phyloP scores from a whole-genome alignment of 2,113 vertebrate species.

The Mystacornis crossleyi region DNA sequence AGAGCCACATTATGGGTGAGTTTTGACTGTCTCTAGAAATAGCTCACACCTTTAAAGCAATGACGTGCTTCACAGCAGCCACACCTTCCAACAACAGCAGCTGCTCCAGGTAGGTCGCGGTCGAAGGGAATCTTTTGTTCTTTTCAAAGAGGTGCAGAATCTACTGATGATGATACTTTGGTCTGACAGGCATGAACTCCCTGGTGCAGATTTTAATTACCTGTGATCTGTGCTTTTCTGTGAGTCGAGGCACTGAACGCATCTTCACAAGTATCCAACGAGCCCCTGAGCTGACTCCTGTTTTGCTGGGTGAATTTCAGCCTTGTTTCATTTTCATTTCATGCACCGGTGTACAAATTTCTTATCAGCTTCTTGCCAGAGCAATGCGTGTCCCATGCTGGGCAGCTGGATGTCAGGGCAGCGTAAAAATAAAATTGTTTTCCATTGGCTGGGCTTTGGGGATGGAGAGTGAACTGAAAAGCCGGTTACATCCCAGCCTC shows the following conservation, averaged over 20 bases:
- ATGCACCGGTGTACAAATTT: constrained; percentile 9
- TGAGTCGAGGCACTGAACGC: not conserved
- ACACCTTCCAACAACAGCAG: not conserved
- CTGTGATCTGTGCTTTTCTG: not conserved
- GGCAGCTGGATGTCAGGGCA: not conserved
- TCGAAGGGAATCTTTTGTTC: not conserved
- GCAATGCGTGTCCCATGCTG: not conserved
- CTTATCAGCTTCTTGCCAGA: not conserved
- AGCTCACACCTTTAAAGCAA: not conserved
- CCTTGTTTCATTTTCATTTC: constrained; percentile 31
- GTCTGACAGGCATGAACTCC: not conserved
- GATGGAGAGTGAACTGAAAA: not conserved
- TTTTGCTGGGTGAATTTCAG: constrained; percentile 1
- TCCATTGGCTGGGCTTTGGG: not conserved
- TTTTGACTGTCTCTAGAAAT: not conserved
- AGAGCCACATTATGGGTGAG: not conserved
- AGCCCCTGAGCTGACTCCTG: not conserved
- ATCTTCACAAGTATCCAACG: rapidly evolving
- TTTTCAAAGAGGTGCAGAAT: not conserved
- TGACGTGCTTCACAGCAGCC: not conserved
- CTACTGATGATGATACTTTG: not conserved
- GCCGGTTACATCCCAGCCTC: not conserved
- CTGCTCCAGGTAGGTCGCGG: not conserved
- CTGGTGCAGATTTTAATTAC: not conserved
- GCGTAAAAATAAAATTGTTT: not conserved